Evolutionary conservation across 2,888 invertebrate genomes (phyloP), one percentile per base, ranked within the genome.

Genomic region (Xestia ashworthii): DNA sequence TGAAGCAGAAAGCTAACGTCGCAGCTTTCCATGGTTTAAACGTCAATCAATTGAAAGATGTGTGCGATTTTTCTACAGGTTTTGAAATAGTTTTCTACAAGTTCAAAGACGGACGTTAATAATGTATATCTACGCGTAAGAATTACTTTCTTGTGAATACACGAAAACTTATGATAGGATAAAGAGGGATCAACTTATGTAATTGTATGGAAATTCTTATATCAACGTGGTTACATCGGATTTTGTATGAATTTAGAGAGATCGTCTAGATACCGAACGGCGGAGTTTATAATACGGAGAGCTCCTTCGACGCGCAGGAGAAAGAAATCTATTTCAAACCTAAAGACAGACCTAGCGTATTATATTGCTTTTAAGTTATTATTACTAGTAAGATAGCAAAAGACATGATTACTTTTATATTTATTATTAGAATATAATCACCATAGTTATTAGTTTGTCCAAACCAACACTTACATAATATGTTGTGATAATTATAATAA

Each of bases 311-410:
- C 70, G 58, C 55, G 81, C 72, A 73, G 78, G 82, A 81, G 71
- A 81, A 87, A 90, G 93, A 94, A 95, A 95, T 93, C 95, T 95
- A 95, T 96, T 95, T 96, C 95, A 95, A 95, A 94, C 93, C 95
- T 94, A 91, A 91, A 93, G 90, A 93, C 92, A 93, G 94, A 95
- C 93, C 93, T 95, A 90, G 92, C 90, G 90, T 90, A 92, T 87
- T 88, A 67, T 88, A 91, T 91, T 92, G 92, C 91, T 92, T 91
- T 91, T 93, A 93, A 92, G 89, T 92, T 92, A 86, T 88, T 88
- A 88, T 90, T 90, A 88, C 66, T 89, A 90, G 78, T 91, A 93
- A 91, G 90, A 90, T 92, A 92, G 90, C 89, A 92, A 92, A 94
- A 94, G 92, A 93, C 94, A 92, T 92, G 87, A 91, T 91, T 92